A percentile compares a stretch with the other conserved stretches of the same genome.
Evolutionary conservation across 1,140 invertebrate genomes (phyloP).

Genomic region (Muscidifurax raptorellus): DNA sequence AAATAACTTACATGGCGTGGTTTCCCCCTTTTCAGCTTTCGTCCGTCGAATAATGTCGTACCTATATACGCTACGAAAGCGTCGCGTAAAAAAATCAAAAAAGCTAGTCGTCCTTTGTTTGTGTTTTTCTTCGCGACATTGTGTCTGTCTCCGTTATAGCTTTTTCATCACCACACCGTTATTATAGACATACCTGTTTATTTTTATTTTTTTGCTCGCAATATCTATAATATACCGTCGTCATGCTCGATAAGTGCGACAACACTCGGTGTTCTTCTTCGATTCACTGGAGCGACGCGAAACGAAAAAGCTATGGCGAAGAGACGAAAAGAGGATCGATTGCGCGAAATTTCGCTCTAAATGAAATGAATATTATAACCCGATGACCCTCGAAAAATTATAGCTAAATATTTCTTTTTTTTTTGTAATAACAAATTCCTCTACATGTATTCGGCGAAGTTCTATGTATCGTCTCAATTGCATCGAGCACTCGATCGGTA

Average conservation of each 20-base stretch:
- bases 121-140: neutral
- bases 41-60: neutral
- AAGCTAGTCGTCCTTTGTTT: constrained; percentile 14
- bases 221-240: neutral
- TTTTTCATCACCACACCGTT: too few relatives aligned
- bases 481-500: constrained; percentile 19
- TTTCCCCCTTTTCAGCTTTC: neutral
- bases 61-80: neutral
- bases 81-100: constrained; percentile 2
- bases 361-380: neutral
- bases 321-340: neutral
- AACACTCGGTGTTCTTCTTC: constrained; percentile 27
- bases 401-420: neutral
- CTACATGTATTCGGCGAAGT: constrained; percentile 16
- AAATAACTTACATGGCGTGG: neutral
- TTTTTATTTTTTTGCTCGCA: neutral
- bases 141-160: too few relatives aligned
- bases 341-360: neutral
- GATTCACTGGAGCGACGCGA: constrained; percentile 23
- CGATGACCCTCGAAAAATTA: too few relatives aligned
- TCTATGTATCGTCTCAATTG: constrained; percentile 15
- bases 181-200: too few relatives aligned
- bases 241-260: neutral
- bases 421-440: neutral
- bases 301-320: constrained; percentile 27